Conservation (phyloP, 1,140 invertebrate genomes). For the Glossosoma conforme region DNA sequence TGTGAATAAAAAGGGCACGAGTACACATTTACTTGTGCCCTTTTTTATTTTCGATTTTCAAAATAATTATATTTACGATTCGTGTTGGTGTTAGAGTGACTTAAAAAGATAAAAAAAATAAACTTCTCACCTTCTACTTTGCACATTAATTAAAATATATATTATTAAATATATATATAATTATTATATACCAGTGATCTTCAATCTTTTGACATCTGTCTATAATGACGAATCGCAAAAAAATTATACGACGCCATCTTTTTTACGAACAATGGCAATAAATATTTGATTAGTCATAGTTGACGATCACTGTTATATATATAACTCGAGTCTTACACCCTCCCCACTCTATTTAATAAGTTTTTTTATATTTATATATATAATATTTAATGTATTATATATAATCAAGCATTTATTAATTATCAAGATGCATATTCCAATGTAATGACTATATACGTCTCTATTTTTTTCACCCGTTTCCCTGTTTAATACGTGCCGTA, state of each 20-base stretch:
- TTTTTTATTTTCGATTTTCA: conserved; percentile 13
- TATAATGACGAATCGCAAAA: too few relatives aligned
- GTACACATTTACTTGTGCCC: too few relatives aligned
- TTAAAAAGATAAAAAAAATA: conserved; percentile 13
- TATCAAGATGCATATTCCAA: not conserved
- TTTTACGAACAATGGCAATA: too few relatives aligned
- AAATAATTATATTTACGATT: too few relatives aligned
- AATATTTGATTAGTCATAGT: too few relatives aligned
- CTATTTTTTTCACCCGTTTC: not conserved
- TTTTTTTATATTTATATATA: conserved; percentile 4
- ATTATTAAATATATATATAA: conserved; percentile 15
- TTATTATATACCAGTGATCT: conserved; percentile 2
- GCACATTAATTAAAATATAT: conserved; percentile 19
- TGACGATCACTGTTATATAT: too few relatives aligned
- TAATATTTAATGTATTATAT: conserved; percentile 1
- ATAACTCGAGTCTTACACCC: conserved; percentile 3
- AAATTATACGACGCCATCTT: too few relatives aligned
- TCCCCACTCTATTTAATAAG: conserved; percentile 7
- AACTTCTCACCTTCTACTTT: conserved; percentile 24
- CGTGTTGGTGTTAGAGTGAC: conserved; percentile 28
- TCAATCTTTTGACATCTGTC: too few relatives aligned
- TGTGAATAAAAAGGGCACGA: too few relatives aligned
- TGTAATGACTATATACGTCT: not conserved
- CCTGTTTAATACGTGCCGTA: not conserved
- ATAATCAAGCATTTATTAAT: not conserved